Evolutionary conservation across 1,140 invertebrate genomes (phyloP), one percentile per base, ranked within the genome.

Genomic region (Lepidotrigona ventralis): DNA sequence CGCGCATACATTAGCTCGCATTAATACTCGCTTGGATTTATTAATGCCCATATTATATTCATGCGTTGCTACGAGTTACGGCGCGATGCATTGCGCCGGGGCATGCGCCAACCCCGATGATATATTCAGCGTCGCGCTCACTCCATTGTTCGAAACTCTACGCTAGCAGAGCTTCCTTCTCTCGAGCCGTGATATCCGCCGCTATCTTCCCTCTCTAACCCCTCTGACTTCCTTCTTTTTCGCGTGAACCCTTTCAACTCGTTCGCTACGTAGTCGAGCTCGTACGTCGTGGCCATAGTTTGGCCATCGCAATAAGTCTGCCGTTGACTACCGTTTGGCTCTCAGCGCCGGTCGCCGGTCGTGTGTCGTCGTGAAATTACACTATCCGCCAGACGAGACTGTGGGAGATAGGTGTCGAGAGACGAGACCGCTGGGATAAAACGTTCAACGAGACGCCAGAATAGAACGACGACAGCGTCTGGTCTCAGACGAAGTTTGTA

Each of bases 31-130:
- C 89, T 91, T 91, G 90, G 88, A 93, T 92, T 92, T 93, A 93
- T 93, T 93, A 93, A 92, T 92, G 90, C 85, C 88, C 90, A 90
- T 91, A 93, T 91, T 91, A 93, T 92, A 93, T 93, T 91, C 89
- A 87, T 91, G 85, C 81, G 83, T 83, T 72, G 68, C 75, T 83
- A 79, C 78, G 85, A 74, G 82, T 86, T 75, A 86, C 70, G 68
- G 33, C 74, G 85, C 79, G 84, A 70, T 80, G 74, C 83, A 84
- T 68, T 86, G 87, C 79, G 66, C 76, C 60, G 81, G 79, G 80
- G 83, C 85, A 85, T 90, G 88, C 86, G 82, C 86, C 85, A 66
- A n/a, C 51, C 81, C 78, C 87, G 89, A 92, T 92, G 91, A 92
- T 92, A 90, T 92, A 92, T 92, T 92, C 90, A 88, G 86, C 90